Conservation (phyloP, 1,140 invertebrate genomes). For the Cyclargus thomasi region DNA sequence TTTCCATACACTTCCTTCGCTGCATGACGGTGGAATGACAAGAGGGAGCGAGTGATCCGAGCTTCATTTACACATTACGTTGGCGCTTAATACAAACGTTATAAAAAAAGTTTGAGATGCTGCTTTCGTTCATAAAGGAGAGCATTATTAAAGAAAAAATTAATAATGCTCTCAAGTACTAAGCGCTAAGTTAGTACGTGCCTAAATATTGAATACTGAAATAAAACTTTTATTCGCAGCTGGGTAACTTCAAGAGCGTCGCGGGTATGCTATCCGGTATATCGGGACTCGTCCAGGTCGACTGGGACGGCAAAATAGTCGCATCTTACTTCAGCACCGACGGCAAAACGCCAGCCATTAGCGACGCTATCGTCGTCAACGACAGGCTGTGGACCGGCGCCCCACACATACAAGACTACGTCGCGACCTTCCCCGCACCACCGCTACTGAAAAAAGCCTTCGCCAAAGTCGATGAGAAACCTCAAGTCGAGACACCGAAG, state of each 20-base stretch:
- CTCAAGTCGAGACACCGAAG: slow-evolving; percentile 16
- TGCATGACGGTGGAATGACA: too few relatives aligned
- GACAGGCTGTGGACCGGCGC: slow-evolving; percentile 77
- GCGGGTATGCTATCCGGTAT: slow-evolving; percentile 45
- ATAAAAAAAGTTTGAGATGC: too few relatives aligned
- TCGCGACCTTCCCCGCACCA: slow-evolving; percentile 77
- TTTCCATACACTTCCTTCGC: too few relatives aligned
- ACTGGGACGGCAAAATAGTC: slow-evolving; percentile 81
- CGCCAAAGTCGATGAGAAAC: slow-evolving; percentile 36
- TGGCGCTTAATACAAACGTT: too few relatives aligned
- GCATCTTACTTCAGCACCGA: slow-evolving; percentile 77
- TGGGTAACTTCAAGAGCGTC: slow-evolving; percentile 69
- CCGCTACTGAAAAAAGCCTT: slow-evolving; percentile 73
- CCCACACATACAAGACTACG: slow-evolving; percentile 78
- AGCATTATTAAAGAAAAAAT: too few relatives aligned
- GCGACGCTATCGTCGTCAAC: slow-evolving; percentile 78
- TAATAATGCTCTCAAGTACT: too few relatives aligned
- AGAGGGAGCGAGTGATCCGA: too few relatives aligned
- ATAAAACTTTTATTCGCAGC: slow-evolving; percentile 35
- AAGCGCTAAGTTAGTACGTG: too few relatives aligned
- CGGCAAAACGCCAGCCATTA: slow-evolving; percentile 65
- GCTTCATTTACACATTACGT: too few relatives aligned
- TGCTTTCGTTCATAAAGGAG: too few relatives aligned
- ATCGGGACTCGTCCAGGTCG: slow-evolving; percentile 76
- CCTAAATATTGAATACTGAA: not conserved